phyloP scores from a whole-genome alignment of 2,113 vertebrate species.

The Dicrurus megarhynchus region DNA sequence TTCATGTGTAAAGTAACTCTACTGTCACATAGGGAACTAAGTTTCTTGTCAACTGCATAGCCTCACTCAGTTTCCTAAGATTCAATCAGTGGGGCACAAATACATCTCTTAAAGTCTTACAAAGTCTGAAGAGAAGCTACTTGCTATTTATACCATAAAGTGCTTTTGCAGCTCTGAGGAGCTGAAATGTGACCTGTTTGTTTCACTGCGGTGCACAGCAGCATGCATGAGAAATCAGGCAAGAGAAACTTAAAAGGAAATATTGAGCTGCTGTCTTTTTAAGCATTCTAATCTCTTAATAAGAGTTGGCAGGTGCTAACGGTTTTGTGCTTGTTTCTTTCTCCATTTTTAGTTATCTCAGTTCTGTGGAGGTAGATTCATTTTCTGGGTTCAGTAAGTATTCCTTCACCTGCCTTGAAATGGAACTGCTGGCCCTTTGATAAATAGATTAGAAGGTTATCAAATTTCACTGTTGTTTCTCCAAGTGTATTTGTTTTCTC shows the following conservation, averaged over 20 bases:
- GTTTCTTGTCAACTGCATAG: not conserved
- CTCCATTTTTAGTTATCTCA: not conserved
- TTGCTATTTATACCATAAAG: constrained; percentile 19
- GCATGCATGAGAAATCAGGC: not conserved
- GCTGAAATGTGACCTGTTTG: constrained; percentile 45
- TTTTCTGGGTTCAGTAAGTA: constrained; percentile 28
- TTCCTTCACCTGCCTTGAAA: constrained; percentile 17
- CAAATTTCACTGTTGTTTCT: constrained; percentile 29
- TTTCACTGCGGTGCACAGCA: not conserved
- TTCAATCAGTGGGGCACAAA: not conserved
- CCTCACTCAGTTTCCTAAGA: not conserved
- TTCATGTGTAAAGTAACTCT: not conserved
- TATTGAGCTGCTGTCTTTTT: constrained; percentile 33
- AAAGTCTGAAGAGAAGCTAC: not conserved
- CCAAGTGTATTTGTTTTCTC: constrained; percentile 3
- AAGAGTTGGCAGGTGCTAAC: constrained; percentile 42
- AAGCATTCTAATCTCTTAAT: constrained; percentile 49
- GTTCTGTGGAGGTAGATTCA: not conserved
- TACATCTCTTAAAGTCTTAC: not conserved
- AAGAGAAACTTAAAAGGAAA: constrained; percentile 52
- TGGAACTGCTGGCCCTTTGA: not conserved
- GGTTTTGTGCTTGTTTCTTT: not conserved
- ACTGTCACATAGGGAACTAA: not conserved
- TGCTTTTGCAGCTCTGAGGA: not conserved
- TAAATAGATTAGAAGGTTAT: constrained; percentile 48